Conservation (phyloP, 2,888 invertebrate genomes). For the Dynastes hyllus region DNA sequence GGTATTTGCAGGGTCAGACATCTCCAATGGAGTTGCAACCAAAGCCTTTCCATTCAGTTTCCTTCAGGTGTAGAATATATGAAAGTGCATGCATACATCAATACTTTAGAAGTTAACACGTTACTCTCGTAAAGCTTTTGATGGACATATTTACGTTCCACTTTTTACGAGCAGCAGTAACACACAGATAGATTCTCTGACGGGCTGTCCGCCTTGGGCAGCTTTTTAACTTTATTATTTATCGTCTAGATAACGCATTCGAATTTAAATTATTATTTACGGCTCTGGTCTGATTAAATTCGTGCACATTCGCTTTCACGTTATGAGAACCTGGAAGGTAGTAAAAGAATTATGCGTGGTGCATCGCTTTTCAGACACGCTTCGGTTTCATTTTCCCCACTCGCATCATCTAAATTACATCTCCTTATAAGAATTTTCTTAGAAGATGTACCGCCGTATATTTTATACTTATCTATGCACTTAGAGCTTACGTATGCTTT, state of each 20-base stretch:
- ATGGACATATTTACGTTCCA: slow-evolving; percentile 50
- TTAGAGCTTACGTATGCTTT: no score
- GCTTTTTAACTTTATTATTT: slow-evolving; percentile 38
- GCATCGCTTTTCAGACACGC: slow-evolving; percentile 3
- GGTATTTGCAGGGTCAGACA: no score
- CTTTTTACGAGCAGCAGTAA: slow-evolving; percentile 48
- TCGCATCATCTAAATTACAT: no score
- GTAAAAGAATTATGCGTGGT: slow-evolving; percentile 25
- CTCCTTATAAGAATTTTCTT: no score
- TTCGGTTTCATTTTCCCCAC: no score
- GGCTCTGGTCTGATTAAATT: slow-evolving; percentile 35
- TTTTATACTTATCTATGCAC: not conserved
- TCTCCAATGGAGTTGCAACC: no score
- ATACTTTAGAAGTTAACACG: slow-evolving; percentile 40
- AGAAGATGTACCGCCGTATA: not conserved
- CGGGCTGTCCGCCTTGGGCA: slow-evolving; percentile 21
- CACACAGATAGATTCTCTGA: slow-evolving; percentile 13
- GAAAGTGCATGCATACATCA: not conserved
- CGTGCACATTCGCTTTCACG: slow-evolving; percentile 38
- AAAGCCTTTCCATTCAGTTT: not conserved
- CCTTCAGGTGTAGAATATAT: not conserved
- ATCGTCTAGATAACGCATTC: slow-evolving; percentile 34
- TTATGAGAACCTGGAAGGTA: slow-evolving; percentile 2
- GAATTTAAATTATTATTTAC: slow-evolving; percentile 45
- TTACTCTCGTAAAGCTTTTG: slow-evolving; percentile 30